These are phyloP conservation scores for Polietes domitor DNA, from an alignment of 2,888 invertebrate species.

Conservation along the genomic window DNA sequence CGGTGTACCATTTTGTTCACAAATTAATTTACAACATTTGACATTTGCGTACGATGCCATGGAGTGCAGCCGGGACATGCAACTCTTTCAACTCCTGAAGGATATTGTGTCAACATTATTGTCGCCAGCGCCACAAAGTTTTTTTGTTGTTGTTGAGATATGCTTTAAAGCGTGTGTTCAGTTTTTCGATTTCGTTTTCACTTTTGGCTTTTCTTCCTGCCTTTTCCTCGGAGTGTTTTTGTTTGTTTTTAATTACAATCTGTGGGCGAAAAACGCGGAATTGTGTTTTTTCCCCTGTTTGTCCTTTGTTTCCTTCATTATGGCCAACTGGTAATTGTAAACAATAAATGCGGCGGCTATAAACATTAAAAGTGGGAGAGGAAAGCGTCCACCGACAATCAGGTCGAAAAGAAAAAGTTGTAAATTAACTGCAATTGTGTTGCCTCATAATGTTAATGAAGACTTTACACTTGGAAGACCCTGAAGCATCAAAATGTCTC, in stretches of 20 bases:
- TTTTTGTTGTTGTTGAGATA: not conserved
- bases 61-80: not conserved
- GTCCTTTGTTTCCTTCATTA: constrained; percentile 6
- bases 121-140: not conserved
- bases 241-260: constrained; percentile 51
- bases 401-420: constrained; percentile 7
- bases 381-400: not conserved
- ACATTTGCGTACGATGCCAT: constrained; percentile 16
- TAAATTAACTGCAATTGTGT: constrained; percentile 31
- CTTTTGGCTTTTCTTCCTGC: constrained; percentile 15
- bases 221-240: not conserved
- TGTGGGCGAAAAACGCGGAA: constrained; percentile 35
- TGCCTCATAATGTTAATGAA: constrained; percentile 12
- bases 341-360: constrained; percentile 38
- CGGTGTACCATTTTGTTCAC: not conserved
- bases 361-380: not conserved
- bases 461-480: constrained; percentile 38
- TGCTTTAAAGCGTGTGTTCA: constrained; percentile 41
- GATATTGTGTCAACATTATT: constrained; percentile 45
- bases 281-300: not conserved
- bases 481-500: not conserved
- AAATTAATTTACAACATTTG: constrained; percentile 44
- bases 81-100: constrained; percentile 19
- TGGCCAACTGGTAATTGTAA: constrained; percentile 36
- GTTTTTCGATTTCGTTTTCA: not conserved